Evolutionary conservation across 2,888 invertebrate species (phyloP).

Genomic region (Notodonta ziczac): DNA sequence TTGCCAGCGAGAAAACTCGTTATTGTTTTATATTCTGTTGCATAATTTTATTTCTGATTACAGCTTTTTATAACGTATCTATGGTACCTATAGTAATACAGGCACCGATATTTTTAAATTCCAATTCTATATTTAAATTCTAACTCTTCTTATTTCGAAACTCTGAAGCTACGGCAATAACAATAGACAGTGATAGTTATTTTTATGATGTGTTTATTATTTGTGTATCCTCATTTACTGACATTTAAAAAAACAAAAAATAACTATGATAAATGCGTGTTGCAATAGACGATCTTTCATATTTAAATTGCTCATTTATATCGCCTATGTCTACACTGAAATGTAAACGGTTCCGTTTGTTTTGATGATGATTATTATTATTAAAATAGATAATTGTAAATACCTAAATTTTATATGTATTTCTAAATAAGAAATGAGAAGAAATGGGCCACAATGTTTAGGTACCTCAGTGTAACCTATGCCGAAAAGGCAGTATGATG

Average conservation of each 20-base stretch:
- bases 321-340: slow-evolving; percentile 4
- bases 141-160: background rate
- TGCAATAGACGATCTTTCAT: background rate
- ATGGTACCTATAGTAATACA: slow-evolving; percentile 16
- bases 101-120: slow-evolving; percentile 28
- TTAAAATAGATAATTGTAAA: too few relatives aligned
- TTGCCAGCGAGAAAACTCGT: slow-evolving; percentile 50
- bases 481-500: too few relatives aligned
- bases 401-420: too few relatives aligned
- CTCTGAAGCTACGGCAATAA: background rate
- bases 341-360: slow-evolving; percentile 52
- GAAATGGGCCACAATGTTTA: too few relatives aligned
- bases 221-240: background rate
- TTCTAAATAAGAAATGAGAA: too few relatives aligned
- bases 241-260: background rate
- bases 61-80: slow-evolving; percentile 36
- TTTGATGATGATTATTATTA: slow-evolving; percentile 3
- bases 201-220: background rate
- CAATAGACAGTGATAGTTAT: background rate
- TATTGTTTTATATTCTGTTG: slow-evolving; percentile 48
- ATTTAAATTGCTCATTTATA: slow-evolving; percentile 1
- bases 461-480: too few relatives aligned
- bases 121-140: background rate
- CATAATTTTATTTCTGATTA: slow-evolving; percentile 51
- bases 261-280: background rate